Evolutionary conservation across 2,113 vertebrate genomes (phyloP).

Genomic region (Erinaceus europaeus): DNA sequence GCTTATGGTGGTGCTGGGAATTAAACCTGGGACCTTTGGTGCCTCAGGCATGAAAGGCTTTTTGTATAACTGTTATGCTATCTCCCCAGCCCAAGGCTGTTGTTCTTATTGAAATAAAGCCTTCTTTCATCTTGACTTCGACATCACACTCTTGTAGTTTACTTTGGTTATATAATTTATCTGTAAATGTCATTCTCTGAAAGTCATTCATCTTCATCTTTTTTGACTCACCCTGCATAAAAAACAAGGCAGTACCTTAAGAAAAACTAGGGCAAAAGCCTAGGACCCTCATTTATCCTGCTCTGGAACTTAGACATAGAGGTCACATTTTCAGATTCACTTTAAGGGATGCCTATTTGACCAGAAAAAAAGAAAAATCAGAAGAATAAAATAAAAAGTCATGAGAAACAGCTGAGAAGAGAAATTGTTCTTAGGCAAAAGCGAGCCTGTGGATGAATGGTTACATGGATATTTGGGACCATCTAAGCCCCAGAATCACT

Average conservation of each 20-base stretch:
- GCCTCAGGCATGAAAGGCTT: too few relatives aligned
- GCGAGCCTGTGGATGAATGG: accelerated
- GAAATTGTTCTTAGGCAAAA: background rate
- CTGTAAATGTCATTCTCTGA: constrained; percentile 1
- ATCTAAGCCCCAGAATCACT: background rate
- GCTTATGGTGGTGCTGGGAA: too few relatives aligned
- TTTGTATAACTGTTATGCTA: too few relatives aligned
- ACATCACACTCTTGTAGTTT: constrained; percentile 3
- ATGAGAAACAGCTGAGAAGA: background rate
- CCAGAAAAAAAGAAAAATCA: background rate
- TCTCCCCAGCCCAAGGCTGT: too few relatives aligned
- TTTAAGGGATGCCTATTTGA: background rate
- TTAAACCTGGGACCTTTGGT: too few relatives aligned
- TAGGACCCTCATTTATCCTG: background rate
- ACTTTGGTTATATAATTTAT: constrained; percentile 36
- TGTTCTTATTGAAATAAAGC: background rate
- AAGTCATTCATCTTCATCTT: constrained; percentile 14
- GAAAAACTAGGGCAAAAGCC: background rate
- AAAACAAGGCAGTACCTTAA: background rate
- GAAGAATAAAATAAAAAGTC: background rate
- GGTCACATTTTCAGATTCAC: background rate
- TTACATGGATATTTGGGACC: background rate
- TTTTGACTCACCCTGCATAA: background rate
- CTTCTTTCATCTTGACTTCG: constrained; percentile 5
- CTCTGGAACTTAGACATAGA: constrained; percentile 21